Conservation (phyloP, 35 echinoderm and acorn worm genomes). For the Anneissia japonica region DNA sequence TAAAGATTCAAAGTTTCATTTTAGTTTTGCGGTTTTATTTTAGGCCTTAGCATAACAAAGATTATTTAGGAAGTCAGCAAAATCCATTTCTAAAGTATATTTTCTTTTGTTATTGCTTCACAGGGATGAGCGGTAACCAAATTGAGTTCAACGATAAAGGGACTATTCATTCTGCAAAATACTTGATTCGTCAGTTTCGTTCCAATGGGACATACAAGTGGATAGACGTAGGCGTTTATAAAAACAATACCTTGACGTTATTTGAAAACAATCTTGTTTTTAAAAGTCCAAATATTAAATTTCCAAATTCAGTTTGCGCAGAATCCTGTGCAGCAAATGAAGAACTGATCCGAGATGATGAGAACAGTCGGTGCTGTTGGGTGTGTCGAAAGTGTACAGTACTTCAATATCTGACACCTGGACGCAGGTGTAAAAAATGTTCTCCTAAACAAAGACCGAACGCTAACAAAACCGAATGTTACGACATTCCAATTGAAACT, state of each 20-base stretch:
- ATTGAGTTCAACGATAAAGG: background rate
- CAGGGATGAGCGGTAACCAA: conserved; percentile 4
- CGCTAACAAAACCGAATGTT: background rate
- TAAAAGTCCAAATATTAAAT: background rate
- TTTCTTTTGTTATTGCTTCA: background rate
- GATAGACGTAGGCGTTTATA: background rate
- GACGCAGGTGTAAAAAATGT: background rate
- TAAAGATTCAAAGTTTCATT: too few relatives aligned
- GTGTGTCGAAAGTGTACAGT: background rate
- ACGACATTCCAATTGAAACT: background rate
- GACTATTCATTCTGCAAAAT: background rate
- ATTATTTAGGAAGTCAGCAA: too few relatives aligned
- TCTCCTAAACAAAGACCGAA: background rate
- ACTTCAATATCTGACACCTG: background rate
- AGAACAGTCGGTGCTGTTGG: background rate
- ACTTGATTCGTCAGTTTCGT: background rate
- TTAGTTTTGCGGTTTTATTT: too few relatives aligned
- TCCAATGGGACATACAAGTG: background rate
- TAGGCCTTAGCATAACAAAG: too few relatives aligned
- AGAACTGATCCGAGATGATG: background rate
- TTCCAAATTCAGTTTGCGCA: conserved; percentile 1
- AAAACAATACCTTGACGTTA: background rate
- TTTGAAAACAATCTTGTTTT: background rate
- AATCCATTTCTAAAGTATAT: too few relatives aligned
- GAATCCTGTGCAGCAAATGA: background rate